Conservation (phyloP, 2,113 vertebrate species). For the Gallinago paraguaiae region DNA sequence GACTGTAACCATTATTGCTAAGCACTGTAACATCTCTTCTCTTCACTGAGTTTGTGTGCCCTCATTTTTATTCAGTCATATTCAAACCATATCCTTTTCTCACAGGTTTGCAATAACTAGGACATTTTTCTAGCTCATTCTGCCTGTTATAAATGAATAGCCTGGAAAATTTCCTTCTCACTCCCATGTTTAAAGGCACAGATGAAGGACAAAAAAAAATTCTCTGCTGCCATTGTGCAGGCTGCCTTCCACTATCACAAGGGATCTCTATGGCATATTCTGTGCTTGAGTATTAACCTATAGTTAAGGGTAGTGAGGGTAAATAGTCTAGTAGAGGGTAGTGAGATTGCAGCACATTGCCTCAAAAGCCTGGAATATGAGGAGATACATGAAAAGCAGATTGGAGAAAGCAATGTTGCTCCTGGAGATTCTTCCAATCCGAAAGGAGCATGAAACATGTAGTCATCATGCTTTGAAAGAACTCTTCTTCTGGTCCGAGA, state of each 20-base stretch:
- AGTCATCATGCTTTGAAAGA: neutral
- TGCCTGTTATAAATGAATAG: constrained; percentile 62
- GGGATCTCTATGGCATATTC: neutral
- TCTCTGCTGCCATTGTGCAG: neutral
- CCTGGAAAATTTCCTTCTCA: constrained; percentile 55
- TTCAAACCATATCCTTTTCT: constrained; percentile 31
- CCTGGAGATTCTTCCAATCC: neutral
- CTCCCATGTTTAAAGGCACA: constrained; percentile 44
- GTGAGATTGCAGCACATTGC: neutral
- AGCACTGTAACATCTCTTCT: constrained; percentile 53
- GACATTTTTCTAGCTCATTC: constrained; percentile 60
- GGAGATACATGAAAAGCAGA: neutral
- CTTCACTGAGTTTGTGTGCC: constrained; percentile 47
- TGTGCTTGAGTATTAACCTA: neutral
- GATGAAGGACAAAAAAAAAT: constrained; percentile 39
- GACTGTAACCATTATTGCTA: constrained; percentile 56
- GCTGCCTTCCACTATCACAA: neutral
- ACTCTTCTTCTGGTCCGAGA: neutral
- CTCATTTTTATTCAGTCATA: constrained; percentile 63
- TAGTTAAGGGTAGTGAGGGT: too few relatives aligned
- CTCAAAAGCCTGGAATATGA: neutral
- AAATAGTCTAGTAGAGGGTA: neutral
- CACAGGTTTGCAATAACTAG: constrained; percentile 53
- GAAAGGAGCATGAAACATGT: neutral
- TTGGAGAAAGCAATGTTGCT: neutral